These are phyloP conservation scores for Rhabdomys dilectus DNA, from an alignment of 2,113 vertebrate genomes.

Conservation along the genomic window DNA sequence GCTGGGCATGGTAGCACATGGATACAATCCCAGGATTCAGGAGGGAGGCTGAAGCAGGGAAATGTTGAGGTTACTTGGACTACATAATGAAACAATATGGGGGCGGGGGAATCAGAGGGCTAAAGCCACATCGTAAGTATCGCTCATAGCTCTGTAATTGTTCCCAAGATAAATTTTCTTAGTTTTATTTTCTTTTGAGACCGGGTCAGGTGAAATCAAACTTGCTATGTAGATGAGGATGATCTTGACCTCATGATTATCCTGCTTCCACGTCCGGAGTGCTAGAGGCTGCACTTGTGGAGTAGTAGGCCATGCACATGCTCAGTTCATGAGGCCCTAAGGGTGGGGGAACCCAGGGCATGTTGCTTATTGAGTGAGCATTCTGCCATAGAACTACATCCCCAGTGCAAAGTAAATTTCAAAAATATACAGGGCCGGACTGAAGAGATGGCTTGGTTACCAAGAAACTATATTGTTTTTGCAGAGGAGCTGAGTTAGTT, in stretches of 20 bases:
- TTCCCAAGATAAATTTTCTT: not conserved
- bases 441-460: not conserved
- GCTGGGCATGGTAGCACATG: not conserved
- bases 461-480: not conserved
- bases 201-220: not conserved
- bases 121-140: not conserved
- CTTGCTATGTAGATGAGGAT: not conserved
- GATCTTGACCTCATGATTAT: not conserved
- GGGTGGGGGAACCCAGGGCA: not conserved
- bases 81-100: not conserved
- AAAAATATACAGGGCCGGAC: not conserved
- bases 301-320: not conserved
- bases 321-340: not conserved
- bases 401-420: not conserved
- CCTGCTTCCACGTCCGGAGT: not conserved
- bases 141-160: not conserved
- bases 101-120: not conserved
- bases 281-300: not conserved
- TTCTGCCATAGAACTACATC: not conserved
- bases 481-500: not conserved
- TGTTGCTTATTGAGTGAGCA: not conserved
- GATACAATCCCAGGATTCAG: not conserved
- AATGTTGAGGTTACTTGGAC: not conserved
- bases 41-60: not conserved
- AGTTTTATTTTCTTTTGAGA: not conserved